Conservation (phyloP, 2,797 vertebrate genomes). For the Gadopsis bispinosus region DNA sequence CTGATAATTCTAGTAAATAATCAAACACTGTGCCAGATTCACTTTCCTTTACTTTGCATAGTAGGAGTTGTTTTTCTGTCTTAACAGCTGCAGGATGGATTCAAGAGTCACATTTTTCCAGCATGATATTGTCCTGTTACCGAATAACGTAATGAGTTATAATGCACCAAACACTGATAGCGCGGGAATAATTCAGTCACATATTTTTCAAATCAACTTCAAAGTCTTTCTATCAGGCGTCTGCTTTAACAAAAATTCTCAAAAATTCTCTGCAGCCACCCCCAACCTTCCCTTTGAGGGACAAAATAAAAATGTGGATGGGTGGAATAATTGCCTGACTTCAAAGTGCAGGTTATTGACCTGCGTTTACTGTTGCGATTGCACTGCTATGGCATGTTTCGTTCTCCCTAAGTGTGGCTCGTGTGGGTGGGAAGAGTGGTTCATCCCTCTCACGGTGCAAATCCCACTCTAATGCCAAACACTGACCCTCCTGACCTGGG, state of each 20-base stretch:
- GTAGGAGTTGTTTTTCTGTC: constrained; percentile 14
- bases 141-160: constrained; percentile 35
- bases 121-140: constrained; percentile 38
- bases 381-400: constrained; percentile 66
- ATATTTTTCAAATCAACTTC: constrained; percentile 78
- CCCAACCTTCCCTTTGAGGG: constrained; percentile 57
- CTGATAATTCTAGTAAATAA: constrained; percentile 60
- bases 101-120: constrained; percentile 34
- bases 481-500: constrained; percentile 58
- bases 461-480: constrained; percentile 64
- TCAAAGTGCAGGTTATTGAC: constrained; percentile 81
- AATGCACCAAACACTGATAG: constrained; percentile 49
- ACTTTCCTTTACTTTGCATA: constrained; percentile 36
- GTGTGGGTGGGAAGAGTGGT: constrained; percentile 49
- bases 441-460: constrained; percentile 58
- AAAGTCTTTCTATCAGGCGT: constrained; percentile 68
- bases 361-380: constrained; percentile 65
- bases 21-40: constrained; percentile 34
- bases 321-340: constrained; percentile 79
- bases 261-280: constrained; percentile 42
- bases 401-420: constrained; percentile 60
- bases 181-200: constrained; percentile 47
- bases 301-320: constrained; percentile 72
- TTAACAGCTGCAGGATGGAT: constrained; percentile 28
- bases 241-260: constrained; percentile 60